A percentile compares a stretch with the other conserved stretches of the same genome.
Evolutionary conservation across 2,888 invertebrate species (phyloP).

Genomic region (Drosophila dives): DNA sequence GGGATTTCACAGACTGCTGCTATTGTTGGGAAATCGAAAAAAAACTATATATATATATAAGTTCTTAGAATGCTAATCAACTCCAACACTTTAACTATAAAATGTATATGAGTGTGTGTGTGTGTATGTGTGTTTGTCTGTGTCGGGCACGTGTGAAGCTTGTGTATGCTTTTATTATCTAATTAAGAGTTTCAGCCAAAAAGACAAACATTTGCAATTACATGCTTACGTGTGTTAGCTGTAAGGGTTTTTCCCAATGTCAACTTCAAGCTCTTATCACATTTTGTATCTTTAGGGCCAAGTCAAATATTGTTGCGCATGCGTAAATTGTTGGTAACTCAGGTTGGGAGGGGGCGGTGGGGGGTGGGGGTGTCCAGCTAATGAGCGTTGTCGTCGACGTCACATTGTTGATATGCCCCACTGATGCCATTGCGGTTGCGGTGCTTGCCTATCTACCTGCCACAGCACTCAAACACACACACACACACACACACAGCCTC

Average conservation of each 20-base stretch:
- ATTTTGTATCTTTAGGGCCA: slow-evolving; percentile 34
- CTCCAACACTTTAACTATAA: neutral
- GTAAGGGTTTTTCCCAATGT: slow-evolving; percentile 41
- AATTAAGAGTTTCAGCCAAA: slow-evolving; percentile 62
- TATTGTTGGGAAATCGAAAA: slow-evolving; percentile 2
- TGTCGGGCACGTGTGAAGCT: slow-evolving; percentile 39
- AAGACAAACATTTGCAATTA: slow-evolving; percentile 75
- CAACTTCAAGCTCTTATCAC: slow-evolving; percentile 47
- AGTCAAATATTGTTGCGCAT: slow-evolving; percentile 47
- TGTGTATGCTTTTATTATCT: slow-evolving; percentile 56
- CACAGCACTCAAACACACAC: slow-evolving; percentile 13
- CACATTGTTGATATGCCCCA: slow-evolving; percentile 64
- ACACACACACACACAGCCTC: slow-evolving; percentile 7
- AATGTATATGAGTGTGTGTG: neutral
- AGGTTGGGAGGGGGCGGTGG: neutral
- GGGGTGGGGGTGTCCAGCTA: neutral
- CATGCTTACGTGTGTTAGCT: slow-evolving; percentile 61
- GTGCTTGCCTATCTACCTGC: slow-evolving; percentile 14
- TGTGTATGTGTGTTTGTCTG: slow-evolving; percentile 3
- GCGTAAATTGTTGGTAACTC: slow-evolving; percentile 27
- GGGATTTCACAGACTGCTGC: neutral
- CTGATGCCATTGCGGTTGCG: slow-evolving; percentile 56
- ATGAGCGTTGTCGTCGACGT: slow-evolving; percentile 43
- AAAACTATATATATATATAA: slow-evolving; percentile 15
- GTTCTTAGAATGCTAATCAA: slow-evolving; percentile 45